A percentile compares a stretch with the other conserved stretches of the same genome.
phyloP scores from a whole-genome alignment of 2,113 vertebrate genomes.

The Percina caprodes region DNA sequence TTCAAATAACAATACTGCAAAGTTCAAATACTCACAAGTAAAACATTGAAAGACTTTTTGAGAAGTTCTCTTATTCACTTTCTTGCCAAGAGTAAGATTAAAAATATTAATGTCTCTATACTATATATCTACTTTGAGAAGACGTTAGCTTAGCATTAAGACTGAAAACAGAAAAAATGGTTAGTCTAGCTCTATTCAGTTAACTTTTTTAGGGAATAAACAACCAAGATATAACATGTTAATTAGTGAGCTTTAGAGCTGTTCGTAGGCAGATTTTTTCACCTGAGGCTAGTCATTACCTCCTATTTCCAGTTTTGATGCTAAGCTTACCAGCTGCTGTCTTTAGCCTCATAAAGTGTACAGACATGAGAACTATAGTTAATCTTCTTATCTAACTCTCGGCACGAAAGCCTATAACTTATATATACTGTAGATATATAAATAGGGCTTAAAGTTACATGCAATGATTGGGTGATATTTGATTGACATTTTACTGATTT shows the following conservation, averaged over 20 bases:
- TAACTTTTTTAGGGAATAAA: background rate
- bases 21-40: background rate
- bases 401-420: background rate
- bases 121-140: background rate
- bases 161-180: background rate
- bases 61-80: background rate
- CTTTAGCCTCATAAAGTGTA: background rate
- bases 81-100: background rate
- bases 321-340: too few relatives aligned
- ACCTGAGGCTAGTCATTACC: too few relatives aligned
- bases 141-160: background rate
- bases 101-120: background rate
- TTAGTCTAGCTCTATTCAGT: background rate
- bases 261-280: background rate
- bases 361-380: background rate
- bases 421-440: background rate
- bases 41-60: background rate
- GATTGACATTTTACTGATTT: constrained; percentile 9
- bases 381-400: background rate
- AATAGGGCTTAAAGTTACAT: background rate
- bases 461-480: background rate
- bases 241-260: background rate
- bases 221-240: background rate
- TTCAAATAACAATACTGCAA: constrained; percentile 14
- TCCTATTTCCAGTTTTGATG: too few relatives aligned